Conservation (phyloP, 1,140 invertebrate genomes). For the Bombus turneri region DNA sequence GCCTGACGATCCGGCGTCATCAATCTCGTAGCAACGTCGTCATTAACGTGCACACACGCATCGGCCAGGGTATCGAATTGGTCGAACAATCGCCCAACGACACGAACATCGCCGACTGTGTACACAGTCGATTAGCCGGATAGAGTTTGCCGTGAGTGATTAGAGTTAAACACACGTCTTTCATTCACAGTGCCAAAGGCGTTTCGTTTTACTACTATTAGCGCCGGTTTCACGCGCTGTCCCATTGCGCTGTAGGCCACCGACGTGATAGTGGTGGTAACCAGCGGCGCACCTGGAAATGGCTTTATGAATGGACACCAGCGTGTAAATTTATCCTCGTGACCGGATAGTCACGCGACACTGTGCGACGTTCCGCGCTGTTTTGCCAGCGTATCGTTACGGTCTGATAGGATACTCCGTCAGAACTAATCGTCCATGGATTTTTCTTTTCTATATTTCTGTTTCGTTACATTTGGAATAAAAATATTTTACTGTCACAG, state of each 20-base stretch:
- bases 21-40: constrained; percentile 14
- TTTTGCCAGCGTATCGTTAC: constrained; percentile 30
- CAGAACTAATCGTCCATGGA: neutral
- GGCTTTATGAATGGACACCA: constrained; percentile 46
- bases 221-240: constrained; percentile 8
- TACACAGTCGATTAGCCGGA: constrained; percentile 59
- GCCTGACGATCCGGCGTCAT: neutral
- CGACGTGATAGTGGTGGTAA: neutral
- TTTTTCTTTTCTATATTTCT: neutral
- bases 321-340: constrained; percentile 37
- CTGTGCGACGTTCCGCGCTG: constrained; percentile 4
- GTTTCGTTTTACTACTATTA: constrained; percentile 48
- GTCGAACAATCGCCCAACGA: constrained; percentile 41
- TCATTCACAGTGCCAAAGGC: constrained; percentile 58
- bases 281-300: constrained; percentile 13
- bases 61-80: neutral
- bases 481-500: neutral
- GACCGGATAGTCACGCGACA: constrained; percentile 51
- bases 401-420: neutral
- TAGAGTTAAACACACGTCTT: constrained; percentile 64
- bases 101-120: constrained; percentile 47
- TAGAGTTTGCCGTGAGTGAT: constrained; percentile 58
- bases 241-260: neutral
- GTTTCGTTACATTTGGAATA: neutral
- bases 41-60: constrained; percentile 19